Evolutionary conservation across 2,797 vertebrate species (phyloP).

Genomic region (Coranthus polyacanthus): DNA sequence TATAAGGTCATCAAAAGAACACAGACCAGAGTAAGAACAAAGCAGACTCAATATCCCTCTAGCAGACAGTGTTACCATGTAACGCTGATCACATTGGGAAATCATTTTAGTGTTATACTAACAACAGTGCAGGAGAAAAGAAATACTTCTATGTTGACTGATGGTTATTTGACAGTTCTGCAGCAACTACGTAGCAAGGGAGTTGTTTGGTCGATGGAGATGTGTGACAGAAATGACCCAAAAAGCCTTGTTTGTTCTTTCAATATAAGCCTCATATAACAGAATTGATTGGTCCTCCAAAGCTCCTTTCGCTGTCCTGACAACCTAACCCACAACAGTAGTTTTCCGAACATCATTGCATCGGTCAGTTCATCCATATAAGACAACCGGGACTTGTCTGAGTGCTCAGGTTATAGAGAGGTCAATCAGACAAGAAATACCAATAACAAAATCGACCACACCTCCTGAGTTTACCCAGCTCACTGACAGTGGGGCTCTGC

Average conservation of each 20-base stretch:
- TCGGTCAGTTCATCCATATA: constrained; percentile 55
- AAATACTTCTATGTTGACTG: constrained; percentile 31
- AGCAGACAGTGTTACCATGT: constrained; percentile 32
- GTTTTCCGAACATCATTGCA: constrained; percentile 60
- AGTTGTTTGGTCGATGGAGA: constrained; percentile 18
- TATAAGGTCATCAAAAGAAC: constrained; percentile 61
- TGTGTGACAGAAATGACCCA: constrained; percentile 43
- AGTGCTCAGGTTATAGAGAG: constrained; percentile 57
- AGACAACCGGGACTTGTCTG: constrained; percentile 66
- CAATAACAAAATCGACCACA: constrained; percentile 58
- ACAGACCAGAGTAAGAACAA: constrained; percentile 22
- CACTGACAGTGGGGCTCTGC: constrained; percentile 53
- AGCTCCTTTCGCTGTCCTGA: constrained; percentile 38
- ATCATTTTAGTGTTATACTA: constrained; percentile 36
- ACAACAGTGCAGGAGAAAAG: constrained; percentile 12
- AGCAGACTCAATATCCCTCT: constrained; percentile 32
- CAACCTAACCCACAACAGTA: constrained; percentile 54
- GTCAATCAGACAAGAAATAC: constrained; percentile 67
- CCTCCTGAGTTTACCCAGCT: constrained; percentile 49
- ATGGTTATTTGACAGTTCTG: constrained; percentile 29
- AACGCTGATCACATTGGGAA: constrained; percentile 43
- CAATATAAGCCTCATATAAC: constrained; percentile 37
- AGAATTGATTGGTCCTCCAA: constrained; percentile 47
- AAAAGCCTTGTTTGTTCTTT: constrained; percentile 47
- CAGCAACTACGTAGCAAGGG: constrained; percentile 4